These are phyloP conservation scores for Synergus umbraculus DNA, from an alignment of 2,888 invertebrate genomes.

Conservation along the genomic window DNA sequence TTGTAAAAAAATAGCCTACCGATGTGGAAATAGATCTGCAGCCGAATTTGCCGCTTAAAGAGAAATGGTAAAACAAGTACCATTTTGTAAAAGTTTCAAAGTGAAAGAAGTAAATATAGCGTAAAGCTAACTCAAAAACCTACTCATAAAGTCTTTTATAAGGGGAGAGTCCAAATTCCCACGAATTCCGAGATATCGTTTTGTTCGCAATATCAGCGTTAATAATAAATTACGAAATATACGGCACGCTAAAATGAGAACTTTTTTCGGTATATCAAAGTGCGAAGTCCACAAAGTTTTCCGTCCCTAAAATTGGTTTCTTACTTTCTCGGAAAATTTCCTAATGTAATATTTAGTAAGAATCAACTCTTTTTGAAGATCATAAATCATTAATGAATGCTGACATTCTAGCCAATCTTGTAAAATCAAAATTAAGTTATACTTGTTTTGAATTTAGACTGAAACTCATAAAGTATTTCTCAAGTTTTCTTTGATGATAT, in stretches of 20 bases:
- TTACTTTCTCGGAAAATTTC: slow-evolving; percentile 56
- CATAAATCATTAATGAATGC: neutral
- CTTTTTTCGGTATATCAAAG: slow-evolving; percentile 16
- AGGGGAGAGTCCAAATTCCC: neutral
- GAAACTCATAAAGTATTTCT: no score
- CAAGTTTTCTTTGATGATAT: no score
- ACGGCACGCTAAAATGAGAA: neutral
- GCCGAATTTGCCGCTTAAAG: neutral
- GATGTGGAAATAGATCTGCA: neutral
- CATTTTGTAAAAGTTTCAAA: no score
- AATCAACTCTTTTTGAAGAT: neutral
- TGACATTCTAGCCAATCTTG: neutral
- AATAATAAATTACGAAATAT: slow-evolving; percentile 30
- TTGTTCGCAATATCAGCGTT: neutral
- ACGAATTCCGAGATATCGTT: neutral
- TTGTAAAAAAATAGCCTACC: neutral
- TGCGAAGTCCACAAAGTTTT: slow-evolving; percentile 1
- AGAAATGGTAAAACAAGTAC: neutral
- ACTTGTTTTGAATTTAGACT: neutral
- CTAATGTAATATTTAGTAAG: neutral
- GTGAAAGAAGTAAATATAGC: neutral
- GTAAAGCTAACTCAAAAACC: neutral
- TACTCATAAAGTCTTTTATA: no score
- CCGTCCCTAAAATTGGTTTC: slow-evolving; percentile 29
- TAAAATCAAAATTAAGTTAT: neutral